Evolutionary conservation across 2,113 vertebrate genomes (phyloP), one percentile per base, ranked within the genome.

Genomic region (Lathamus discolor): DNA sequence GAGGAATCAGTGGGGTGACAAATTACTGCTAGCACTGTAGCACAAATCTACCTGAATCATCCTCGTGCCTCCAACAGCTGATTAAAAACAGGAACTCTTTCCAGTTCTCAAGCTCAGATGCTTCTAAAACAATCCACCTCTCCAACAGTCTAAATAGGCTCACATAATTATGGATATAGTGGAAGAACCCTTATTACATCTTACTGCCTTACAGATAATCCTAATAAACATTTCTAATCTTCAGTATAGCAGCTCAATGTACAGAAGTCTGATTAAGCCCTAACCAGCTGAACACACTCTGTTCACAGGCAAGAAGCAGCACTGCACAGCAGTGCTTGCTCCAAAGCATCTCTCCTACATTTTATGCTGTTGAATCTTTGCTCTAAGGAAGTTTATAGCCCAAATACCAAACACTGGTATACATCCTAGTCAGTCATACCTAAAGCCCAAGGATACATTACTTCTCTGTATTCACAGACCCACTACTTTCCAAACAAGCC

Each of bases 401-500:
- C 11, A 15, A 12, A 18, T 72, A n/a, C 18, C 51, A n/a, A 13
- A 66, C 4, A 8, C 4, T 1, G 1, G 22, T 20, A 27, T 12
- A 43, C 3, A 20, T 49, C 27, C 46, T 10, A 59, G n/a, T 41
- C 52, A 43, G n/a, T 4, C 61, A 68, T 37, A 57, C 16, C 29
- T 10, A 44, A 63, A 44, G 33, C 43, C 68, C 1, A 2, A 39
- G 18, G 31, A 63, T 20, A n/a, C 11, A 4, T 33, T 19, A n/a
- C 29, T 25, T 39, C 49, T 15, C 76, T 70, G 24, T 43, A 35
- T 16, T 66, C 16, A 46, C 19, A 44, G 54, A 43, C 11, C 7
- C 28, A 11, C 59, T 55, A 7, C n/a, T 74, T 43, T 41, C 35
- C 24, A 25, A 55, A 43, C 31, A 13, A 31, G 43, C 6, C 39